Base-by-base conservation (phyloP, 1,140 invertebrate genomes). In the Lanistes nyassanus region DNA sequence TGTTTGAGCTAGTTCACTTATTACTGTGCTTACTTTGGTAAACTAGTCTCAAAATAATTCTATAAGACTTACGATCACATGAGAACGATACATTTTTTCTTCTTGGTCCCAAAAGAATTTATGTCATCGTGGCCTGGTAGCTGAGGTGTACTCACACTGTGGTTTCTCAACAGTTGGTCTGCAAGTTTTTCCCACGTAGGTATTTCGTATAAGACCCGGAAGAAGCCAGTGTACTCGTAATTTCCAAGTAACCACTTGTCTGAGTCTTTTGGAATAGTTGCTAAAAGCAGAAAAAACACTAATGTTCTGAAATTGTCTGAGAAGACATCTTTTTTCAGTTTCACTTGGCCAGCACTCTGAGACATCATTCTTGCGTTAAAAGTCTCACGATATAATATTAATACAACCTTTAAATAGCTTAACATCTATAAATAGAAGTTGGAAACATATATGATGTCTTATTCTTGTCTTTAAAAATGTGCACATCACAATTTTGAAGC, bases 181-280 rank as follows among this genome's bases (percentile, higher is more conserved):
- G 95, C 94, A 16, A 97, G 90, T 29, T 92, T 89, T 0, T 91
- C 87, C 95, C 95, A 97, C 89, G 94, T 94, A 0, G 92, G 91
- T 1, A 92, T 91, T 39, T 95, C 94, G 85, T 97, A 97, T 72
- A 94, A 93, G 0, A 97, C 95, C 31, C 95, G 91, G 87, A 95
- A 97, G 84, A 96, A 96, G 4, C 96, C 95, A 13, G 92, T 93
- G 86, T 96, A 94, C 83, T 96, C 94, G 21, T 94, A 91, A 88
- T 97, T 97, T 37, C 94, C 93, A 87, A 96, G 95, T 66, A 97
- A 92, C 94, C 95, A 97, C 1, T 77, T 80, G 13, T 78, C 65
- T 5, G 47, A 23, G 0, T 76, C 36, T 62, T 79, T 79, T 16
- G 78, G 81, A 47, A 85, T 83, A n/a, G 37, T 77, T 34, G 79